phyloP scores from a whole-genome alignment of 64 coral and sea anemone species.

The Pocillopora verrucosa region DNA sequence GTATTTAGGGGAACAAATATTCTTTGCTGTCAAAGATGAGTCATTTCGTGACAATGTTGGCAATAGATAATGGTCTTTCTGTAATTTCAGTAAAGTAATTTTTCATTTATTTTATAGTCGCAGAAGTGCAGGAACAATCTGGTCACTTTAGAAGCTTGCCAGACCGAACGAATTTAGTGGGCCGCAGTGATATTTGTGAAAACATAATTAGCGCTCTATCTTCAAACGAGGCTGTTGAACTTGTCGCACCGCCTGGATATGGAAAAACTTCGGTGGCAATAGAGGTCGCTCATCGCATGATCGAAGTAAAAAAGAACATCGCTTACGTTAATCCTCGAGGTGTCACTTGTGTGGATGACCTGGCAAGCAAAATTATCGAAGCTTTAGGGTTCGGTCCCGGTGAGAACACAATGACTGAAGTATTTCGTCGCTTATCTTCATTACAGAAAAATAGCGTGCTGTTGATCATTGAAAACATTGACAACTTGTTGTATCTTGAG shows the following conservation, averaged over 20 bases:
- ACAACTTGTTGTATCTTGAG: constrained; percentile 33
- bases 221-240: constrained; percentile 18
- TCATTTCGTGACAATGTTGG: no score
- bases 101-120: background rate
- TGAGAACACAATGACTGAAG: constrained; percentile 5
- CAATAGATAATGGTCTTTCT: no score
- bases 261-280: constrained; percentile 49
- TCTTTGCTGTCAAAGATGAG: no score
- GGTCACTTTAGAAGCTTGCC: constrained; percentile 16
- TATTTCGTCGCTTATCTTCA: background rate
- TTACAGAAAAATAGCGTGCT: constrained; percentile 2
- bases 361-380: constrained; percentile 28
- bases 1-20: no score
- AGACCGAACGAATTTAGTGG: constrained; percentile 13
- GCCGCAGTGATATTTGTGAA: constrained; percentile 3
- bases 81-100: no score
- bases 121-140: background rate
- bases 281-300: constrained; percentile 19
- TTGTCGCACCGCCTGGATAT: constrained; percentile 50
- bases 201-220: background rate
- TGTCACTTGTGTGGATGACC: constrained; percentile 34
- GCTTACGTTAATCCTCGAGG: constrained; percentile 48
- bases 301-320: background rate
- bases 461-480: constrained; percentile 53
- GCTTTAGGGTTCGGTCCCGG: constrained; percentile 21